Evolutionary conservation across 2,888 invertebrate genomes (phyloP).

Genomic region (Agonopterix subpropinquella): DNA sequence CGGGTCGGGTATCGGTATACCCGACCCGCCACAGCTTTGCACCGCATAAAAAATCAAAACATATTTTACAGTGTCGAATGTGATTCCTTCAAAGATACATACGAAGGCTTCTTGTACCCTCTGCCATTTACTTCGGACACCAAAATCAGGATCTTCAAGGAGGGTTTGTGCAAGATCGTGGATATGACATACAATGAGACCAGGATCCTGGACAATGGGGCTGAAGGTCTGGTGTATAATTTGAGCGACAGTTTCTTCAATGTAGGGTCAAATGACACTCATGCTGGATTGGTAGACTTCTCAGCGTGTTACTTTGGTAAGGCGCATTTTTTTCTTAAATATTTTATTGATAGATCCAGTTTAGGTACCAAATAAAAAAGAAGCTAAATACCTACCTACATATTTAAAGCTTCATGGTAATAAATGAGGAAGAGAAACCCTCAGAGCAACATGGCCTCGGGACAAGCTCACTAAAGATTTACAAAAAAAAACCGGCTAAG

Average conservation of each 20-base stretch:
- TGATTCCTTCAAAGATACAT: conserved; percentile 79
- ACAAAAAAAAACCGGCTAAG: too few relatives aligned
- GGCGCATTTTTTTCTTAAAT: background rate
- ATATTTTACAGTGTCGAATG: conserved; percentile 71
- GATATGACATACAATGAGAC: conserved; percentile 44
- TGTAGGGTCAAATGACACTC: conserved; percentile 77
- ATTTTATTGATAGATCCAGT: too few relatives aligned
- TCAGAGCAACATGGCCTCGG: too few relatives aligned
- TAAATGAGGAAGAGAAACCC: too few relatives aligned
- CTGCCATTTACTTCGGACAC: conserved; percentile 67
- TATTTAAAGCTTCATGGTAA: too few relatives aligned
- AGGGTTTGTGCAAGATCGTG: conserved; percentile 84
- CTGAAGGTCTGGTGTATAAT: conserved; percentile 76
- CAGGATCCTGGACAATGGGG: conserved; percentile 51
- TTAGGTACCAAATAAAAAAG: too few relatives aligned
- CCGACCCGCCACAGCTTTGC: too few relatives aligned
- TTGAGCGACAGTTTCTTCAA: conserved; percentile 78
- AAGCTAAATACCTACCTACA: too few relatives aligned
- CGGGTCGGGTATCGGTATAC: too few relatives aligned
- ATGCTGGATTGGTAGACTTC: conserved; percentile 76
- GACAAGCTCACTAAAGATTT: too few relatives aligned
- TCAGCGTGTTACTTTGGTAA: conserved; percentile 78
- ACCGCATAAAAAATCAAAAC: background rate
- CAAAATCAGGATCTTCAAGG: conserved; percentile 79
- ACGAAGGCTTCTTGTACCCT: conserved; percentile 85